These are phyloP conservation scores for Sarotherodon lohbergeri DNA, from an alignment of 2,113 vertebrate genomes.

Conservation along the genomic window DNA sequence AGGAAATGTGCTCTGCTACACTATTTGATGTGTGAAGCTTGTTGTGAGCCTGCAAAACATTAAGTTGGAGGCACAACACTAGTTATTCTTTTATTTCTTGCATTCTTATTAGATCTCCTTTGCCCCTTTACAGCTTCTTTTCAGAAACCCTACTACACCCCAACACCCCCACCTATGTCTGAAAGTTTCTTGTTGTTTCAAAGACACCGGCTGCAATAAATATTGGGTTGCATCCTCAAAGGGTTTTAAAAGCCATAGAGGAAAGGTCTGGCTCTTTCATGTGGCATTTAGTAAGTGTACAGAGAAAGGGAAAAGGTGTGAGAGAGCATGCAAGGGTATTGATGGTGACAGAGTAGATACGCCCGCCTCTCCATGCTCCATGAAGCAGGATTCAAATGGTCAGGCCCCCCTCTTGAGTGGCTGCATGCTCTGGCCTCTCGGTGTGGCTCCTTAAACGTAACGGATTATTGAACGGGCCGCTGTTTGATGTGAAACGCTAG, in stretches of 20 bases:
- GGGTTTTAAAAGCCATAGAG: slow-evolving; percentile 57
- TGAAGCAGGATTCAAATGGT: slow-evolving; percentile 41
- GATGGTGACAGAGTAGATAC: slow-evolving; percentile 13
- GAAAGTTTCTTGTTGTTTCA: slow-evolving; percentile 64
- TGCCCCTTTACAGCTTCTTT: neutral
- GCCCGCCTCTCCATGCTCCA: neutral
- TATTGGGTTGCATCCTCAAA: slow-evolving; percentile 52
- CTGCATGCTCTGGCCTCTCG: neutral
- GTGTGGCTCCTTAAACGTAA: neutral
- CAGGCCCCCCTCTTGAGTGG: neutral
- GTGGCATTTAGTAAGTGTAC: slow-evolving; percentile 41
- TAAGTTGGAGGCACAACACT: neutral
- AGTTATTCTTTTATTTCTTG: neutral
- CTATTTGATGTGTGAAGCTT: neutral
- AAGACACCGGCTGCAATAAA: slow-evolving; percentile 54
- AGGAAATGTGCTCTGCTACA: neutral
- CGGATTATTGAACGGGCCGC: neutral
- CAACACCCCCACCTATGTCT: neutral
- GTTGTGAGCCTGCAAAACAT: neutral
- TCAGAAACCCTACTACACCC: slow-evolving; percentile 3
- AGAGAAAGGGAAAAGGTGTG: slow-evolving; percentile 30
- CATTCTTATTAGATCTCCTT: neutral
- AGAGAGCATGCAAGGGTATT: slow-evolving; percentile 32
- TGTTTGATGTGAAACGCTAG: neutral
- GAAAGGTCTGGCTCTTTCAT: slow-evolving; percentile 65